Base-by-base conservation (phyloP, 2,113 vertebrate genomes). In the Prunella himalayana region DNA sequence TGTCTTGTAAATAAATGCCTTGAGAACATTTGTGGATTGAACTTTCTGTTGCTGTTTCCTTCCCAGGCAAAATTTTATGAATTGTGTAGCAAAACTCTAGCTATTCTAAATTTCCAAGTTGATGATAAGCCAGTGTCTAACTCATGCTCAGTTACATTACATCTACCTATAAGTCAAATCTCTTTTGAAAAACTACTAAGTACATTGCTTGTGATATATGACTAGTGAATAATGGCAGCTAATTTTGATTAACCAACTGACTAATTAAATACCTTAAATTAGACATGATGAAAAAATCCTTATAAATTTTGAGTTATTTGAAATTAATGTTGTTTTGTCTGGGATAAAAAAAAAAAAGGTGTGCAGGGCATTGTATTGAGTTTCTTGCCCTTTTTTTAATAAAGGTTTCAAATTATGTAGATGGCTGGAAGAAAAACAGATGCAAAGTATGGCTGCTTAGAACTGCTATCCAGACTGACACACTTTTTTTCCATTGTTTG, bases 1-100 rank as follows among this genome's bases (percentile, higher is more conserved):
- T 97, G 64, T 96, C 96, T 94, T 89, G 88, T 97, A 96, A 97
- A 97, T 86, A 97, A 39, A 45, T 88, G 85, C 51, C 78, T 84
- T 85, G 69, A 95, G 95, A 88, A 82, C 3, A 21, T 60, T 47
- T 82, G 45, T 41, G 47, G 14, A 21, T 23, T 47, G 21, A 77
- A 42, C 19, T 68, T 86, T 82, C 11, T 39, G 4, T 42, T 86
- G 5, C 25, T 71, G 16, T 3, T 61, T 93, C 50, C 45, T 77
- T 92, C 41, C 41, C 41, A 59, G 14, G 7, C 8, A 80, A 45
- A 72, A 69, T 47, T 10, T 37, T 53, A 83, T 72, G 8, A 50
- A 41, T 39, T 57, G 3, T 10, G 2, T 42, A 37, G 35, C 69
- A 76, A 81, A 88, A 88, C 39, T 53, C 5, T 50, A 71, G 7